Conservation (phyloP, 2,113 vertebrate genomes). For the Willisornis vidua region DNA sequence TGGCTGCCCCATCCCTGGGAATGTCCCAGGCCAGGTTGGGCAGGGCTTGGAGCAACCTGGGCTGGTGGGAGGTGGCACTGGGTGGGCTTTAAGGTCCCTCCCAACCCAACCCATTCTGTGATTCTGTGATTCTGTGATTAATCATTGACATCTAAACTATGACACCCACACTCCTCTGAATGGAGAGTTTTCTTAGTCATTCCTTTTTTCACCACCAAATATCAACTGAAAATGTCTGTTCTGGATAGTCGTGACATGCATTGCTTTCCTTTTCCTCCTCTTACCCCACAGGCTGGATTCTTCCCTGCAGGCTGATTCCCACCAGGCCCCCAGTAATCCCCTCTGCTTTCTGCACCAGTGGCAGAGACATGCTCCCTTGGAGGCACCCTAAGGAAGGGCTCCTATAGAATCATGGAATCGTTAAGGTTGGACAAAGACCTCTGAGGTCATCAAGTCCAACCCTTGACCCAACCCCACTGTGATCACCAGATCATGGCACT, state of each 20-base stretch:
- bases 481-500: too few species aligned
- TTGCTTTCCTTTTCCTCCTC: not conserved
- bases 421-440: not conserved
- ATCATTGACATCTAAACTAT: not conserved
- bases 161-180: not conserved
- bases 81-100: not conserved
- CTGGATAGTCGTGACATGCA: rapidly evolving
- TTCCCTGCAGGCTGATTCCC: not conserved
- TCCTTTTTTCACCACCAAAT: not conserved
- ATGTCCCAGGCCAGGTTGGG: not conserved
- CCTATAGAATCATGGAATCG: not conserved
- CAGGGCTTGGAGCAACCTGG: not conserved
- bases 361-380: not conserved
- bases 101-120: not conserved
- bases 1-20: not conserved
- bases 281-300: not conserved
- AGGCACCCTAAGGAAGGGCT: not conserved
- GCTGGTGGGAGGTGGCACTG: not conserved
- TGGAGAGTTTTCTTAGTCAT: not conserved
- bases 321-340: too few species aligned
- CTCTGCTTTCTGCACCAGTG: not conserved
- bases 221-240: not conserved
- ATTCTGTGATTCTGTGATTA: not conserved
- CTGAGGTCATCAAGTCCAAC: not conserved
- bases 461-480: not conserved